Evolutionary conservation across 2,797 vertebrate species (phyloP), one percentile per base, ranked within the genome.

Genomic region (Eurystomus glaucurus): DNA sequence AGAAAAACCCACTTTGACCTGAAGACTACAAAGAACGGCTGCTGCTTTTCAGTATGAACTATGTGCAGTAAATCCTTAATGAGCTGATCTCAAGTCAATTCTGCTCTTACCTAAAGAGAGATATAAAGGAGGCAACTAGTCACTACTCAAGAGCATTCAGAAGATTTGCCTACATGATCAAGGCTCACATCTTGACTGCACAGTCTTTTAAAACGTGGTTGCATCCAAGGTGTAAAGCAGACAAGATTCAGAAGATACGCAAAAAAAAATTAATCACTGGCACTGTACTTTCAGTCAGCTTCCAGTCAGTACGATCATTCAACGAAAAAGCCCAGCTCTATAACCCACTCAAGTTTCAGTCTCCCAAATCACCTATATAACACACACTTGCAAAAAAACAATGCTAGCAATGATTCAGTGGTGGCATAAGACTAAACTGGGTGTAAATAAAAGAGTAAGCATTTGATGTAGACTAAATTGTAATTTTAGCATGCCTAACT

Each of bases 381-480:
- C 51, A 91, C 68, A 72, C 39, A 33, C 4, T 46, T 58, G 33
- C 2, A 37, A 52, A 79, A 79, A 92, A 60, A 11, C 9, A 7
- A 35, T 3, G 9, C 37, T 14, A 61, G 31, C 16, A 37, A 18
- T 8, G 28, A 62, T 31, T 48, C 29, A 25, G 70, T 20, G 33
- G 17, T 17, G 6, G 28, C 55, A 25, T 33, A 68, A 81, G 31
- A 68, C 19, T 58, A 35, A 66, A 39, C 4, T 29, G 37, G 6
- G 52, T 25, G 25, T 50, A 90, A 94, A 86, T 43, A 51, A 76
- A 62, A 87, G 26, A 57, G 35, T 39, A 54, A 93, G n/a, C 7
- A 43, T 19, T 86, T 92, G 52, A 60, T 39, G 14, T 6, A 87
- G 57, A 68, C n/a, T 15, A 88, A 58, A 70, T 1, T 22, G 28